Evolutionary conservation across 2,888 invertebrate genomes (phyloP).

Genomic region (Cheilosia impressa): DNA sequence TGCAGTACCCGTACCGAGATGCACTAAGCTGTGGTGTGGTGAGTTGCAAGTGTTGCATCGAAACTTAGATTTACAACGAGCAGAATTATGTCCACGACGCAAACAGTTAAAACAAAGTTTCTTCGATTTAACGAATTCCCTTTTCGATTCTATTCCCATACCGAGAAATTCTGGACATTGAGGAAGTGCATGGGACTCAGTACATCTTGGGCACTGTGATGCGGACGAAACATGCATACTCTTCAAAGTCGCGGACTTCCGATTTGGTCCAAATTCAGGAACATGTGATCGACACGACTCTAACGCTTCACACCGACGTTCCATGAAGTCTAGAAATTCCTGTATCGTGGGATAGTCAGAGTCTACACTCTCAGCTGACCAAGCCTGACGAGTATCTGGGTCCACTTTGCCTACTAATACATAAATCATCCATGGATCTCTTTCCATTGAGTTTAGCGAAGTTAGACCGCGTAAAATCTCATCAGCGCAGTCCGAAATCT

Average conservation of each 20-base stretch:
- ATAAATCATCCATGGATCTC: conserved; percentile 51
- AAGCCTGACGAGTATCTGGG: conserved; percentile 10
- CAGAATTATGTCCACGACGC: too few species aligned
- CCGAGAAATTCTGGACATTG: conserved; percentile 34
- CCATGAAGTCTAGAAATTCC: conserved; percentile 45
- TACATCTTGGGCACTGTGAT: conserved; percentile 15
- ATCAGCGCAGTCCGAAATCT: conserved; percentile 53
- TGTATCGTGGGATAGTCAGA: conserved; percentile 29
- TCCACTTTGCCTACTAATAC: conserved; percentile 39
- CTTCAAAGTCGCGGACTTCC: conserved; percentile 14
- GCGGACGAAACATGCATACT: conserved; percentile 15
- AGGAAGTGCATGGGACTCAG: not conserved
- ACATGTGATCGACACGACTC: conserved; percentile 29
- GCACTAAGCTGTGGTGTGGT: conserved; percentile 36
- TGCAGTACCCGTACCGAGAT: not conserved
- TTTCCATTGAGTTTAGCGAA: conserved; percentile 14
- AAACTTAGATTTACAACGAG: not conserved
- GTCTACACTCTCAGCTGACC: not conserved
- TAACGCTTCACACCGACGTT: conserved; percentile 45
- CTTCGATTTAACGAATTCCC: conserved; percentile 15
- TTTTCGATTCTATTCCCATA: not conserved
- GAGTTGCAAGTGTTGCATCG: conserved; percentile 27
- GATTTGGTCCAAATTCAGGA: conserved; percentile 4
- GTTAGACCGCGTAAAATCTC: conserved; percentile 34
- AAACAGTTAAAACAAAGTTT: conserved; percentile 28